A percentile compares a stretch with the other conserved stretches of the same genome.
phyloP scores from a whole-genome alignment of 1,140 invertebrate species.

The Stegodyphus mimosarum region DNA sequence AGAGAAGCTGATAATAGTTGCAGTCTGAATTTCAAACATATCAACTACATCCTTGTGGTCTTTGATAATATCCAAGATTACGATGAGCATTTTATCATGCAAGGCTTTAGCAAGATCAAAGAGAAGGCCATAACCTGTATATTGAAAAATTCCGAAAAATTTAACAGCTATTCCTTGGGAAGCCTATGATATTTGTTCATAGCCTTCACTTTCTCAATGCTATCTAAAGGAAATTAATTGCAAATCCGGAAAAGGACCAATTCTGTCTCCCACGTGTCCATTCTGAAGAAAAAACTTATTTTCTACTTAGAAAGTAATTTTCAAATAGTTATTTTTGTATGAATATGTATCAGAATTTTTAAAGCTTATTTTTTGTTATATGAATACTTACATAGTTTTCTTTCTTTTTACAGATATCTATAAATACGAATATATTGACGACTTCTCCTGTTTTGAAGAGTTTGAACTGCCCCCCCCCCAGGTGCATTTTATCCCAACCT shows the following conservation, averaged over 20 bases:
- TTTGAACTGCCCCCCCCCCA: neutral
- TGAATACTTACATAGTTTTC: too few relatives aligned
- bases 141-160: neutral
- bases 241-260: neutral
- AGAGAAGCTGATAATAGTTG: neutral
- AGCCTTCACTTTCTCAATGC: neutral
- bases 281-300: neutral
- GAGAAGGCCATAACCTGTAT: neutral
- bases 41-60: neutral
- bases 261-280: neutral
- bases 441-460: too few relatives aligned
- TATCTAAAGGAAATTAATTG: neutral
- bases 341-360: too few relatives aligned
- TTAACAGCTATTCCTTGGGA: neutral
- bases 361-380: too few relatives aligned
- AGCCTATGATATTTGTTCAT: neutral
- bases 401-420: too few relatives aligned
- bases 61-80: slow-evolving; percentile 6
- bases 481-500: neutral
- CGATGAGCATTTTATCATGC: slow-evolving; percentile 4
- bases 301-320: neutral
- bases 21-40: neutral
- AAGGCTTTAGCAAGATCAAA: neutral
- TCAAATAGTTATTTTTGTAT: neutral
- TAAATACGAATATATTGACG: too few relatives aligned